Evolutionary conservation across 92 coral and sea anemone genomes (phyloP).

Genomic region (Siderastrea radians): DNA sequence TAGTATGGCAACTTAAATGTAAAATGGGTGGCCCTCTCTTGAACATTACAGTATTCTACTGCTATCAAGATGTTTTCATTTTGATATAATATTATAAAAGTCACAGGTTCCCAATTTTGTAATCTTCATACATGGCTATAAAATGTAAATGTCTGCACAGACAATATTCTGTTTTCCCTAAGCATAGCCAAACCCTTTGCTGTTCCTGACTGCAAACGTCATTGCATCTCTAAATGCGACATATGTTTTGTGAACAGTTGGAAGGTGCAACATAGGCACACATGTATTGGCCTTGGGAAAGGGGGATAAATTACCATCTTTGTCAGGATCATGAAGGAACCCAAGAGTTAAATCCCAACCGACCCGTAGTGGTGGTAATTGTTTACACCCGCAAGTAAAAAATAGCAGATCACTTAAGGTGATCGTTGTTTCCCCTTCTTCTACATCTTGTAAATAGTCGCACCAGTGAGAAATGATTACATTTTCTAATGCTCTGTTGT

Average conservation of each 20-base stretch:
- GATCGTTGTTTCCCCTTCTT: background rate
- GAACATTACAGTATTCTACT: no score
- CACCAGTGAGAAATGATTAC: constrained; percentile 43
- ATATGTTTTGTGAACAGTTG: constrained; percentile 53
- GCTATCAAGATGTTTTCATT: no score
- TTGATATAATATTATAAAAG: background rate
- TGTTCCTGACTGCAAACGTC: constrained; percentile 73
- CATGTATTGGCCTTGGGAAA: no score
- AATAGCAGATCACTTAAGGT: no score
- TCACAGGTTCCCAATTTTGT: background rate
- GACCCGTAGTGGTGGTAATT: no score
- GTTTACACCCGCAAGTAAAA: no score
- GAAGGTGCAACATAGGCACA: background rate
- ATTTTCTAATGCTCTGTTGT: constrained; percentile 54
- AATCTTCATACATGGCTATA: background rate
- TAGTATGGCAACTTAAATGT: no score
- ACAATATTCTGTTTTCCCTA: background rate
- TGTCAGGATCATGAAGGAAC: no score
- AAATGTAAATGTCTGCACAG: background rate
- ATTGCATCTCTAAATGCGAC: constrained; percentile 62
- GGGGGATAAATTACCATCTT: no score
- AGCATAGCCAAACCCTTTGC: constrained; percentile 79
- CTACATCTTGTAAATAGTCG: constrained; percentile 38
- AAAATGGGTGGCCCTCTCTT: no score
- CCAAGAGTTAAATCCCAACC: no score